Percentiles rank a stretch among this genome's conserved stretches.
Conservation (phyloP, 2,888 invertebrate genomes). For the Latrodectus elegans region DNA sequence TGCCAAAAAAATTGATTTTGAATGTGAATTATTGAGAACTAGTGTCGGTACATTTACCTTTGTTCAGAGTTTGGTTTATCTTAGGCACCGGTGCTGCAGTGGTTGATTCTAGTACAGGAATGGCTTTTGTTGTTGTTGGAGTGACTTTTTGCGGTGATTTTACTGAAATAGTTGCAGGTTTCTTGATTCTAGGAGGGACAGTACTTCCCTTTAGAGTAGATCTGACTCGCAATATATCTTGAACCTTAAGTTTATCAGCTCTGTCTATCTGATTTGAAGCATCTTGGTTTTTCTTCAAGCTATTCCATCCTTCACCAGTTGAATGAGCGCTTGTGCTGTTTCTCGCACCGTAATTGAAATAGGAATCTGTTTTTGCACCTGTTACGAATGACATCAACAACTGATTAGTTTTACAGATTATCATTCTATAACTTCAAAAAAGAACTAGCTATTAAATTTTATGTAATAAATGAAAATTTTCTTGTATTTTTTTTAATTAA, state of each 20-base stretch:
- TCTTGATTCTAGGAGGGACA: neutral
- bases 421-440: too few relatives aligned
- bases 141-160: neutral
- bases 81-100: neutral
- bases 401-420: neutral
- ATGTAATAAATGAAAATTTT: too few relatives aligned
- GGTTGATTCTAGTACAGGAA: neutral
- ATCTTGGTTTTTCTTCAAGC: neutral
- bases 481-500: too few relatives aligned
- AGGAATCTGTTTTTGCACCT: constrained; percentile 35
- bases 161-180: neutral
- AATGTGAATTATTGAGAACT: too few relatives aligned
- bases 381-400: neutral
- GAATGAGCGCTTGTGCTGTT: constrained; percentile 56
- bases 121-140: constrained; percentile 8
- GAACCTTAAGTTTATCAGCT: constrained; percentile 17
- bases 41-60: constrained; percentile 13
- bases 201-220: constrained; percentile 10
- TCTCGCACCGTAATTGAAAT: constrained; percentile 56
- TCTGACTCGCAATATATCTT: constrained; percentile 50
- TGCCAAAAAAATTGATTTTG: too few relatives aligned
- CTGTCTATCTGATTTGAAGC: constrained; percentile 8
- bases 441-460: too few relatives aligned
- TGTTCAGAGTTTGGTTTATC: constrained; percentile 23
- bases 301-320: constrained; percentile 43